phyloP scores from a whole-genome alignment of 1,140 invertebrate genomes.

The Hyposmocoma kahamanoa region DNA sequence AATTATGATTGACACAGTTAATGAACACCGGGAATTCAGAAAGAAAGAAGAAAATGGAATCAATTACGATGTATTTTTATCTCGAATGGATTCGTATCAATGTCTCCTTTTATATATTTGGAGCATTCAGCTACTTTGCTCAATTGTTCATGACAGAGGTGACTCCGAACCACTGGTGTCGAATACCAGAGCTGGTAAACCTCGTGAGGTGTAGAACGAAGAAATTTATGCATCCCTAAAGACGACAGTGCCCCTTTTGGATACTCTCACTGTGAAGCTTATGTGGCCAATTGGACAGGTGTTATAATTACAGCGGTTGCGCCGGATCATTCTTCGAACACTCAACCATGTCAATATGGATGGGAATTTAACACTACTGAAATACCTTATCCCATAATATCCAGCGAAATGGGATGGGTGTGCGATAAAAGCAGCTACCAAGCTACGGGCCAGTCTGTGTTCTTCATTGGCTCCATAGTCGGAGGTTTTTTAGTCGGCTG shows the following conservation, averaged over 20 bases:
- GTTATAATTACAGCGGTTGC: conserved; percentile 25
- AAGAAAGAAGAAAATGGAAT: too few species aligned
- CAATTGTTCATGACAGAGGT: conserved; percentile 79
- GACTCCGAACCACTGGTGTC: conserved; percentile 77
- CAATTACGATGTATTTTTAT: too few species aligned
- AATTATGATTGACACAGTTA: too few species aligned
- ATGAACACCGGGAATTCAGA: too few species aligned
- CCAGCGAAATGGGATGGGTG: conserved; percentile 76
- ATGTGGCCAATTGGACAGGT: conserved; percentile 45
- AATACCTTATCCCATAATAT: conserved; percentile 59
- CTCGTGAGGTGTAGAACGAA: conserved; percentile 47
- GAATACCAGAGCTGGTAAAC: conserved; percentile 69
- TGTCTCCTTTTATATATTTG: conserved; percentile 69
- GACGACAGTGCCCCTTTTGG: conserved; percentile 34
- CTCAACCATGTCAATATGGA: conserved; percentile 70
- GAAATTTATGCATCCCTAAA: conserved; percentile 38
- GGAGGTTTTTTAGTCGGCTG: conserved; percentile 82
- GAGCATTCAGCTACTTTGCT: conserved; percentile 78
- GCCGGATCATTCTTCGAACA: conserved; percentile 35
- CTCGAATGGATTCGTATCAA: too few species aligned
- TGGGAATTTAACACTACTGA: conserved; percentile 76
- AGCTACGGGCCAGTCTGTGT: conserved; percentile 78
- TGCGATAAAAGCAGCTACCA: conserved; percentile 77
- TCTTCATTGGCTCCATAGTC: conserved; percentile 79
- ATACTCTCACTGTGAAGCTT: conserved; percentile 28